Evolutionary conservation across 2,113 vertebrate species (phyloP), one percentile per base, ranked within the genome.

Genomic region (Cinclus mexicanus): DNA sequence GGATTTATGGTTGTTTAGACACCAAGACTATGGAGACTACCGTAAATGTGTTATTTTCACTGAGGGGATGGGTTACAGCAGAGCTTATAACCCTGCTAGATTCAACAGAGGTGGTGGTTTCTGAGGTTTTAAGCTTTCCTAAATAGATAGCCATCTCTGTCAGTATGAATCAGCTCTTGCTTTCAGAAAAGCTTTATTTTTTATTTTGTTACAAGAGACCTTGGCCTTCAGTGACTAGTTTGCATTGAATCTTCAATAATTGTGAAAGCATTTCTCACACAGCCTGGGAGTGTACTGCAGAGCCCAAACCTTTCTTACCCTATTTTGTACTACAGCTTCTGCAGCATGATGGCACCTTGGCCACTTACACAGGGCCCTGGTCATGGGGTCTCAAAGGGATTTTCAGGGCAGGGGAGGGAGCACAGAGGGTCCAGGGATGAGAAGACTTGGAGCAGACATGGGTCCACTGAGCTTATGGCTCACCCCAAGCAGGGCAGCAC

Each of bases 161-260:
- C 12, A 3, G 50, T 59, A 29, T 67, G 79, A 92, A 92, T 86
- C 90, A 95, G 68, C 63, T 90, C 67, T 60, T 63, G 42, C 63
- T 86, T 77, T 70, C 68, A 65, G 75, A 83, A 83, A 88, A 85
- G 72, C 72, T 69, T 77, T 20, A 37, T 85, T 83, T 50, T 33
- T 33, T 33, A 41, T 47, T 56, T 50, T 59, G 71, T 64, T 87
- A 64, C 61, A 71, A 76, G 79, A 94, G 53, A 57, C 57, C 72
- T 90, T 90, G 88, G 35, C 84, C 64, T 46, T 65, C 42, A 26
- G 59, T 77, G 41, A 61, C 25, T 50, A 37, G n/a, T 96, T 96
- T 95, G 93, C 89, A 88, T 75, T 91, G 91, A 92, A 88, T 47
- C 90, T 93, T 94, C 81, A 95, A 39, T 87, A 80, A 86, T 76